These are phyloP conservation scores for Barbus barbus DNA, from an alignment of 2,113 vertebrate species.

Conservation along the genomic window DNA sequence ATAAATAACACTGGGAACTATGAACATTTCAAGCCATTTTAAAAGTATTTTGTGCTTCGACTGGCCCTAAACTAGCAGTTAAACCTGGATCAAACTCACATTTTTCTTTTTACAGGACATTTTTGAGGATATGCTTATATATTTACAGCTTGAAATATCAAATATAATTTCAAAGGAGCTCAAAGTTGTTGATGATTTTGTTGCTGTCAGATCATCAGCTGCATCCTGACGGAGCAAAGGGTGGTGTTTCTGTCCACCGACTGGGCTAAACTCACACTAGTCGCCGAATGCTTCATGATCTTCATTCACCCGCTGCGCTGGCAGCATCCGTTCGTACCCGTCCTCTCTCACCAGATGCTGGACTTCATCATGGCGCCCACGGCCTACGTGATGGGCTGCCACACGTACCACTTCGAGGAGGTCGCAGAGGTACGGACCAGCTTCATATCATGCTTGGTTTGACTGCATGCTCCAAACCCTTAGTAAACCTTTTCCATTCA, in stretches of 20 bases:
- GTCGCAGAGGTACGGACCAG: conserved; percentile 79
- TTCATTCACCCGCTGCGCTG: conserved; percentile 91
- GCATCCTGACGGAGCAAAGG: conserved; percentile 87
- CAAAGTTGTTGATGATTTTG: not conserved
- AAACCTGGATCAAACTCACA: not conserved
- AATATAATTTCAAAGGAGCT: no score
- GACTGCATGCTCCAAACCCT: not conserved
- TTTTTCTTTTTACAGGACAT: not conserved
- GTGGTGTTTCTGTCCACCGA: conserved; percentile 89
- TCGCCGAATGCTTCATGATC: conserved; percentile 85
- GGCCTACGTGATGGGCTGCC: conserved; percentile 96
- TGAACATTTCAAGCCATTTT: not conserved
- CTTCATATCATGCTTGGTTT: not conserved
- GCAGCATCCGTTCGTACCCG: conserved; percentile 93
- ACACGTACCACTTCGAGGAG: conserved; percentile 85
- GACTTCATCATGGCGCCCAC: conserved; percentile 98
- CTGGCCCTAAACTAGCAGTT: not conserved
- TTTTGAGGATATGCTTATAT: not conserved
- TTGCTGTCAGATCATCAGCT: conserved; percentile 82
- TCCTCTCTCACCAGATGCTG: conserved; percentile 89
- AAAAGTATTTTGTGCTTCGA: not conserved
- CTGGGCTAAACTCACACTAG: conserved; percentile 88
- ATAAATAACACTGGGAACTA: not conserved
- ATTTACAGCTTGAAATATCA: no score
- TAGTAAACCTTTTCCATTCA: no score